Evolutionary conservation across 2,888 invertebrate species (phyloP).

Genomic region (Emesis russula): DNA sequence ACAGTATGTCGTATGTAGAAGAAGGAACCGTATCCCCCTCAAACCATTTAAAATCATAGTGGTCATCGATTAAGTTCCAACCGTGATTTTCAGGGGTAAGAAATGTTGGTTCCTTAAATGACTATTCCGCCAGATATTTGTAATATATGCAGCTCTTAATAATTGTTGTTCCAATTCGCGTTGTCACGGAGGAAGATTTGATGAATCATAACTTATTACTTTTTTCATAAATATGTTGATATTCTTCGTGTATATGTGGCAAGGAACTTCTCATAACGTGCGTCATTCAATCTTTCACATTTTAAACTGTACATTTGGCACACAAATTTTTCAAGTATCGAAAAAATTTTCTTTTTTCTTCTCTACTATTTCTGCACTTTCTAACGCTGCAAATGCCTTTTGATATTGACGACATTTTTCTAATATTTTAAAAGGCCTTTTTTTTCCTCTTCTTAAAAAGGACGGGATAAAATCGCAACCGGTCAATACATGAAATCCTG

Average conservation of each 20-base stretch:
- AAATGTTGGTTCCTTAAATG: slow-evolving; percentile 6
- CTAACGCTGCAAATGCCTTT: slow-evolving; percentile 30
- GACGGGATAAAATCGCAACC: too few relatives aligned
- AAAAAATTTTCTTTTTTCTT: slow-evolving; percentile 9
- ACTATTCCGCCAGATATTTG: slow-evolving; percentile 27
- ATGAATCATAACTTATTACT: slow-evolving; percentile 21
- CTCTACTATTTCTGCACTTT: slow-evolving; percentile 27
- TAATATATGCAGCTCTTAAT: slow-evolving; percentile 12
- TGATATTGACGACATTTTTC: background rate
- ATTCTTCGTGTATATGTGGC: slow-evolving; percentile 4
- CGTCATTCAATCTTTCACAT: slow-evolving; percentile 16
- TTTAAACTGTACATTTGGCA: slow-evolving; percentile 22
- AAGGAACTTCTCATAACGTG: slow-evolving; percentile 12
- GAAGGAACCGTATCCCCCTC: background rate
- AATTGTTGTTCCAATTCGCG: slow-evolving; percentile 18
- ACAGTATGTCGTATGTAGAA: background rate
- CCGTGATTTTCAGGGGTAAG: slow-evolving; percentile 11
- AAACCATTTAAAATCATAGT: slow-evolving; percentile 5
- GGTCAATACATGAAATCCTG: too few relatives aligned
- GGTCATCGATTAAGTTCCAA: slow-evolving; percentile 20
- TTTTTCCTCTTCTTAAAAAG: too few relatives aligned
- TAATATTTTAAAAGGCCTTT: too few relatives aligned
- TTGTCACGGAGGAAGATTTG: slow-evolving; percentile 10
- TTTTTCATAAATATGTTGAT: slow-evolving; percentile 17
- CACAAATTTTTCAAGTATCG: slow-evolving; percentile 23